Conservation (phyloP, 2,888 invertebrate genomes). For the Amblyjoppa proteus region DNA sequence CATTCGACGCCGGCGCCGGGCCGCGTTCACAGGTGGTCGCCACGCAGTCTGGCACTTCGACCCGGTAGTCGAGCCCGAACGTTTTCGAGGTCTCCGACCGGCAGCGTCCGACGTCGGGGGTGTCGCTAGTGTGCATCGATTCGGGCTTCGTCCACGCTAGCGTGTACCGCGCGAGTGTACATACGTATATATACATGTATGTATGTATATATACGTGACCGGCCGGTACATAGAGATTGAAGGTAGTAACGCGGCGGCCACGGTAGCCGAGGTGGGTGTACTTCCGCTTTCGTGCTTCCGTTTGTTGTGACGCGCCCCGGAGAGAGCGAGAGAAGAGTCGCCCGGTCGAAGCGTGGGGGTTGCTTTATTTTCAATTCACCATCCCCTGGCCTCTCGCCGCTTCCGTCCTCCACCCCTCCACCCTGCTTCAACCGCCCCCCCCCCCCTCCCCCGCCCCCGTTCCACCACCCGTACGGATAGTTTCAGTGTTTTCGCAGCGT, state of each 20-base stretch:
- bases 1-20: slow-evolving; percentile 80
- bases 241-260: neutral
- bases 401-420: slow-evolving; percentile 16
- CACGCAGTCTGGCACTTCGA: slow-evolving; percentile 82
- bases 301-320: slow-evolving; percentile 78
- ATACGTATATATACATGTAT: slow-evolving; percentile 16
- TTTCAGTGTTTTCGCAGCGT: slow-evolving; percentile 28
- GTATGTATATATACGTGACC: neutral
- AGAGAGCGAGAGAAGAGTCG: slow-evolving; percentile 55
- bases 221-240: neutral
- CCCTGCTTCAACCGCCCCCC: neutral
- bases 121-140: slow-evolving; percentile 58
- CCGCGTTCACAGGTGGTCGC: slow-evolving; percentile 82
- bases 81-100: slow-evolving; percentile 79
- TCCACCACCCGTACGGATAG: slow-evolving; percentile 1
- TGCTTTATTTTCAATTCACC: slow-evolving; percentile 54
- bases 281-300: slow-evolving; percentile 74
- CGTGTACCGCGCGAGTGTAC: slow-evolving; percentile 5
- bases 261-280: slow-evolving; percentile 52
- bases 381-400: neutral
- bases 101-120: slow-evolving; percentile 60
- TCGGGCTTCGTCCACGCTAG: slow-evolving; percentile 4
- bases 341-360: slow-evolving; percentile 54
- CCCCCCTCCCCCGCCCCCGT: neutral
- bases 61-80: slow-evolving; percentile 72